These are phyloP conservation scores for Plebejus argus DNA, from an alignment of 2,888 invertebrate genomes.

Conservation along the genomic window DNA sequence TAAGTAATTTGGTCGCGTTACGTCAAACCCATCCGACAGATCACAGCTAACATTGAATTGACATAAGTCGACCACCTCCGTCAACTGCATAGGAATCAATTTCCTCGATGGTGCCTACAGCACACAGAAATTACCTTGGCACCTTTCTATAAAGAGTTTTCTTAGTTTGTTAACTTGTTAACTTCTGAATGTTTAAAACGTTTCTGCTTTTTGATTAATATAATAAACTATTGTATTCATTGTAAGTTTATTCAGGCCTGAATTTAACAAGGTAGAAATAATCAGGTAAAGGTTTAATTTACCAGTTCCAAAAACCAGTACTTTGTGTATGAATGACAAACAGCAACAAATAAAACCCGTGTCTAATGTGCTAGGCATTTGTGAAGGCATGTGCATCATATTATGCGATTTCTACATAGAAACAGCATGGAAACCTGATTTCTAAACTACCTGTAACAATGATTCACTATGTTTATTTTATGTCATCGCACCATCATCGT, in stretches of 20 bases:
- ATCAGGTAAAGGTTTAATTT: background rate
- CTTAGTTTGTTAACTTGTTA: too few relatives aligned
- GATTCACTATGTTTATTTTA: conserved; percentile 11
- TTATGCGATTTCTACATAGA: background rate
- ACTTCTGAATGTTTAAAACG: too few relatives aligned
- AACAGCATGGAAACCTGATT: conserved; percentile 12
- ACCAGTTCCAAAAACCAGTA: conserved; percentile 19
- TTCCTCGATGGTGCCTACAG: too few relatives aligned
- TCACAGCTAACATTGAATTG: too few relatives aligned
- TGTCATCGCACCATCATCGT: background rate
- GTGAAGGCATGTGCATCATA: conserved; percentile 3
- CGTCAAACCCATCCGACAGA: too few relatives aligned
- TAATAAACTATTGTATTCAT: background rate
- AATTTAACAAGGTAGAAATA: background rate
- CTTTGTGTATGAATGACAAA: background rate
- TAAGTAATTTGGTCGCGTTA: too few relatives aligned
- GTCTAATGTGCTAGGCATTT: conserved; percentile 4
- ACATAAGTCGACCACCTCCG: too few relatives aligned
- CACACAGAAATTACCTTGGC: too few relatives aligned
- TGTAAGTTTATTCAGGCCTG: background rate
- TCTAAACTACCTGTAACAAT: background rate
- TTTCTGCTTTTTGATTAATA: too few relatives aligned
- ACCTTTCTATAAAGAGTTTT: too few relatives aligned
- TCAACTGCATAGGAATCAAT: too few relatives aligned
- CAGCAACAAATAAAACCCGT: background rate